These are phyloP conservation scores for Cheirogaleus medius DNA, from an alignment of 2,113 vertebrate genomes.

Conservation along the genomic window DNA sequence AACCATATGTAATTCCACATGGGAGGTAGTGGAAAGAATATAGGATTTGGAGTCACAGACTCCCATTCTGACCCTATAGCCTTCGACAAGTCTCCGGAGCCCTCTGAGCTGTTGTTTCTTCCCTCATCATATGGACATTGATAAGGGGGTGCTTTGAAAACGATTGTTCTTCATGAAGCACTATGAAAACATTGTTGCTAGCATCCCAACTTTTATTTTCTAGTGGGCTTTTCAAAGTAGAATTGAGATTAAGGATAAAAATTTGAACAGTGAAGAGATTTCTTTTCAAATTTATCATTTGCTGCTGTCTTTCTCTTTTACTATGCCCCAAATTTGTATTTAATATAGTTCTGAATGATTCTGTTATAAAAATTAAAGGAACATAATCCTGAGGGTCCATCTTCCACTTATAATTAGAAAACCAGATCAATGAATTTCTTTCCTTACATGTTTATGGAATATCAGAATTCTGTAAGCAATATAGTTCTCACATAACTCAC, in stretches of 20 bases:
- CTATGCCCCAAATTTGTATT: background rate
- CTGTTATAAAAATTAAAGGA: slow-evolving; percentile 20
- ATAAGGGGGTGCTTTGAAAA: background rate
- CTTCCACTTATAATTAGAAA: slow-evolving; percentile 27
- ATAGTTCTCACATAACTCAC: background rate
- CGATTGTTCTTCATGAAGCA: background rate
- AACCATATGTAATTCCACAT: background rate
- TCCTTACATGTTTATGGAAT: background rate
- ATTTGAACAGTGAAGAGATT: background rate
- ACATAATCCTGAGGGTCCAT: background rate
- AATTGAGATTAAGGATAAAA: slow-evolving; percentile 12
- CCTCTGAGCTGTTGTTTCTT: background rate
- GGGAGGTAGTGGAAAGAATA: background rate
- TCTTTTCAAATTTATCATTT: slow-evolving; percentile 11
- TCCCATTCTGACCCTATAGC: background rate
- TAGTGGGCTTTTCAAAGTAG: background rate
- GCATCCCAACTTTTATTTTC: background rate
- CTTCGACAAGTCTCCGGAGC: background rate
- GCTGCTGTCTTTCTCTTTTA: background rate
- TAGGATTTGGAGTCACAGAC: slow-evolving; percentile 10
- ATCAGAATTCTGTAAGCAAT: background rate
- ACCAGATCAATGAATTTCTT: background rate
- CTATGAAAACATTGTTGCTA: background rate
- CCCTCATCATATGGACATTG: background rate
- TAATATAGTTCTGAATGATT: background rate